Conservation (phyloP, 2,888 invertebrate genomes). For the Ditula angustiorana region DNA sequence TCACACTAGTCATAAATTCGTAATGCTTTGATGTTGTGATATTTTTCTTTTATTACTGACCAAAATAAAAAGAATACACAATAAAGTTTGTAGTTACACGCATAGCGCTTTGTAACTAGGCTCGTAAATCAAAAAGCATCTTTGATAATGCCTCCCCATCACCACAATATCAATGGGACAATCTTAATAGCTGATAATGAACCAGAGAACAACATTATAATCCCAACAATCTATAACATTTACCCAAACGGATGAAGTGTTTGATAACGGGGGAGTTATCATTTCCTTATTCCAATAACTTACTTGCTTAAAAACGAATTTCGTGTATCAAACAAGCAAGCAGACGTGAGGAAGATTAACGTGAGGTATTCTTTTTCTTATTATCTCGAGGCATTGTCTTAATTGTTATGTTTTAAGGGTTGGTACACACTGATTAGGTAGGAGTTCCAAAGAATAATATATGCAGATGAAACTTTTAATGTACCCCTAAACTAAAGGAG, state of each 20-base stretch:
- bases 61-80: too few relatives aligned
- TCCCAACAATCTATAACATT: conserved; percentile 38
- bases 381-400: conserved; percentile 62
- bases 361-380: conserved; percentile 49
- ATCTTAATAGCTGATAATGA: conserved; percentile 39
- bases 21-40: too few relatives aligned
- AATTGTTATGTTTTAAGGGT: conserved; percentile 73
- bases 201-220: conserved; percentile 37
- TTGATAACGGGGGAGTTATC: conserved; percentile 35
- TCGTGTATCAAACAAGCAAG: conserved; percentile 64
- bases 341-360: conserved; percentile 74
- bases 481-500: too few relatives aligned
- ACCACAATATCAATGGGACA: conserved; percentile 16
- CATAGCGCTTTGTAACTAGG: background rate
- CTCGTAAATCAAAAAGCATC: conserved; percentile 12
- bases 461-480: too few relatives aligned
- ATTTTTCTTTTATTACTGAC: too few relatives aligned
- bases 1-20: too few relatives aligned
- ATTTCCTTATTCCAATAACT: conserved; percentile 55
- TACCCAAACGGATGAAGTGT: conserved; percentile 33
- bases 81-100: too few relatives aligned
- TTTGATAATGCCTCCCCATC: conserved; percentile 27
- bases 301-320: conserved; percentile 63
- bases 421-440: conserved; percentile 43
- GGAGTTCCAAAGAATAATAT: background rate